These are phyloP conservation scores for Himalopsyche japonica DNA, from an alignment of 2,888 invertebrate genomes.

Conservation along the genomic window DNA sequence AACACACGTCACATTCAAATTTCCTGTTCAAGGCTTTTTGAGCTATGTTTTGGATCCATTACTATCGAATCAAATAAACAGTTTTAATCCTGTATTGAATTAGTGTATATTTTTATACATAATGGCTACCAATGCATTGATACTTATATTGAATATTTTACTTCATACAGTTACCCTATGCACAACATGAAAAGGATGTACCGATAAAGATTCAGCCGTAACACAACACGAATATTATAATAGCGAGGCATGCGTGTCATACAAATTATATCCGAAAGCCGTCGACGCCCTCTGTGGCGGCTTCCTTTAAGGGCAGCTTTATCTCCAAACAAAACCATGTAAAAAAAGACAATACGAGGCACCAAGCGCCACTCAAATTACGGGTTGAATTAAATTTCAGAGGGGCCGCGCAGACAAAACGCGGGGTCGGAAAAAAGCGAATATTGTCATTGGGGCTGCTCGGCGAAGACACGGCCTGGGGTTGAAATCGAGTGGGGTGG, in stretches of 20 bases:
- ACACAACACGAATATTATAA: not conserved
- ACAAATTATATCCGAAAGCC: not conserved
- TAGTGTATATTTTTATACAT: too few relatives aligned
- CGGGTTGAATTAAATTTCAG: conserved; percentile 32
- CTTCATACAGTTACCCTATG: too few relatives aligned
- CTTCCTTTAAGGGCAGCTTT: not conserved
- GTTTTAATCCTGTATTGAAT: too few relatives aligned
- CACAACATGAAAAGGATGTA: too few relatives aligned
- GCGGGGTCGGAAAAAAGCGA: conserved; percentile 33
- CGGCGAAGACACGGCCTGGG: not conserved
- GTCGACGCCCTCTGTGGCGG: not conserved
- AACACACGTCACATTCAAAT: too few relatives aligned
- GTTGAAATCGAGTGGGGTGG: conserved; percentile 12
- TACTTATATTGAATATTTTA: too few relatives aligned
- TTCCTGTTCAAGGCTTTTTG: too few relatives aligned
- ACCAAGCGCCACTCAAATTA: conserved; percentile 1
- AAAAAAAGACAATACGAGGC: conserved; percentile 6
- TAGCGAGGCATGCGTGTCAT: not conserved
- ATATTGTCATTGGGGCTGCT: conserved; percentile 37
- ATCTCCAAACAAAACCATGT: conserved; percentile 18
- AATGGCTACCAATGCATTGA: too few relatives aligned
- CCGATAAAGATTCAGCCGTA: too few relatives aligned
- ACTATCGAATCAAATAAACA: too few relatives aligned
- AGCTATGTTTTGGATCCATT: too few relatives aligned
- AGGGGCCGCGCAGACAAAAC: conserved; percentile 19